Conservation (phyloP, 2,113 vertebrate genomes). For the Muntiacus reevesi region DNA sequence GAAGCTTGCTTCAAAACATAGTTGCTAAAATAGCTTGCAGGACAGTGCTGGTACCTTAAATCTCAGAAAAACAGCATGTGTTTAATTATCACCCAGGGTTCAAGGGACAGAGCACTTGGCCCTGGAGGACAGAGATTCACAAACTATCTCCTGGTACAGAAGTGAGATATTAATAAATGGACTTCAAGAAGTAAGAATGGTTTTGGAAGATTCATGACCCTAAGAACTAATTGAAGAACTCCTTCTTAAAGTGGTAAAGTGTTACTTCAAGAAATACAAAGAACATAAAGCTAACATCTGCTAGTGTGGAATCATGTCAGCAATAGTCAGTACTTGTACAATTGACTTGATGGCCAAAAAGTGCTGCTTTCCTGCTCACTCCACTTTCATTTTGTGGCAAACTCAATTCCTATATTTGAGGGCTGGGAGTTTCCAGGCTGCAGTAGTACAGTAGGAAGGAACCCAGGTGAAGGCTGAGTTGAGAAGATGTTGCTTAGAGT, state of each 20-base stretch:
- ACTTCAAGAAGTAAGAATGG: neutral
- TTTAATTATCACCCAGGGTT: neutral
- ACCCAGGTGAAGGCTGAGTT: neutral
- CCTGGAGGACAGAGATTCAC: neutral
- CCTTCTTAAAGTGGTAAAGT: neutral
- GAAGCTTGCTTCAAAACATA: neutral
- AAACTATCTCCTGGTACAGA: neutral
- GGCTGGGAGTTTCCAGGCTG: neutral
- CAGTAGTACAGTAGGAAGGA: neutral
- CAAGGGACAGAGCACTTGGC: neutral
- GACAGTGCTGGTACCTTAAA: neutral
- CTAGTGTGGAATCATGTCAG: neutral
- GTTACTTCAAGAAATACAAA: neutral
- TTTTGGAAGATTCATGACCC: neutral
- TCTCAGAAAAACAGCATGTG: neutral
- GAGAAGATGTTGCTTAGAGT: neutral
- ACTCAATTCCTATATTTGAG: neutral
- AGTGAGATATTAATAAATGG: neutral
- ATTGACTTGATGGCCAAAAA: neutral
- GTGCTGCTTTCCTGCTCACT: neutral
- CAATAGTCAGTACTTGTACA: neutral
- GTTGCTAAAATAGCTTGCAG: neutral
- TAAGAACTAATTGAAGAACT: neutral
- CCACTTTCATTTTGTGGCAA: neutral
- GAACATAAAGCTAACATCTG: neutral